Evolutionary conservation across 2,797 vertebrate species (phyloP), one percentile per base, ranked within the genome.

Genomic region (Peromyscus nudipes): DNA sequence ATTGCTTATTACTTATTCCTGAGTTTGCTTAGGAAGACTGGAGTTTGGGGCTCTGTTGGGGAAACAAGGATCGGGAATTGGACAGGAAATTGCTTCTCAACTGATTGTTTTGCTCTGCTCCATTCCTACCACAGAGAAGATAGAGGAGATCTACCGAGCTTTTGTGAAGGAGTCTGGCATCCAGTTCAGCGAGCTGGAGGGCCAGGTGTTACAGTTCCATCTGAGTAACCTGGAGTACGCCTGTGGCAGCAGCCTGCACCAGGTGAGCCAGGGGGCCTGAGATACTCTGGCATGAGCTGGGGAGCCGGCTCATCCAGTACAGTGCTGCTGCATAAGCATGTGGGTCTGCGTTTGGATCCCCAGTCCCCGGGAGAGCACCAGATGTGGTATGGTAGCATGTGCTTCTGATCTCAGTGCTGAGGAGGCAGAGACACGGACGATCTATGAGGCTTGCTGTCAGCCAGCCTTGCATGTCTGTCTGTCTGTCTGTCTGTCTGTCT

Each of bases 181-280:
- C 97, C 99, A 99, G 95, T 99, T 99, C 98, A 99, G 99, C 90
- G 99, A 99, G 64, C 97, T 99, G 96, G 99, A 99, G 92, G 99
- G 99, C 96, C 99, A 99, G 92, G 99, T 99, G 25, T 99, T 99
- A 29, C 99, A 99, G 98, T 99, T 99, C 98, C 99, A 99, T 92
- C 99, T 99, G 97, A 99, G 99, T 94, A 99, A 99, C 98, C 98
- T 99, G 98, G 99, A 99, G 90, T 99, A 99, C 3, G 99, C 99
- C 96, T 99, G 99, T 25, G 99, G 99, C 92, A 99, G 99, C 98
- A 99, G 98, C 40, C 99, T 99, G 80, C 99, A 99, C 94, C 99
- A 99, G 99, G 99, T 99, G 87, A 76, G 99, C 19, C 1, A 31
- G 55, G 4, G 16, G 13, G 76, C 88, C 52, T 55, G 82, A 73